Base-by-base conservation (phyloP, 30 jellyfish, hydroid and myxozoan species). In the Rhopilema esculentum region DNA sequence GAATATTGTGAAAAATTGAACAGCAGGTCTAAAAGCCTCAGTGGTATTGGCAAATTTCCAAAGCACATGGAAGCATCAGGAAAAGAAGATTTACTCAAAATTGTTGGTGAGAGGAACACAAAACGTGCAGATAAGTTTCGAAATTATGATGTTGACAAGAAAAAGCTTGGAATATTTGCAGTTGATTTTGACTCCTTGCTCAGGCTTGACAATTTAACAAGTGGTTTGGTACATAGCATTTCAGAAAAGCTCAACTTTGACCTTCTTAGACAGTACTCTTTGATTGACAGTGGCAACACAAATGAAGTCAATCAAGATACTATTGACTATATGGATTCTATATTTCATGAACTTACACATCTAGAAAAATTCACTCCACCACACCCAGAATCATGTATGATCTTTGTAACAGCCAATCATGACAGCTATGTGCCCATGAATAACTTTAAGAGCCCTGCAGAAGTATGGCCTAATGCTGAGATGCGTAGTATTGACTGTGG, bases 401-500 rank as follows among this genome's bases (percentile, higher is more conserved):
- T 85, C 19, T 89, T 71, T 79, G 98, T 93, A 0, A 66, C 81
- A 53, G 98, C 97, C 29, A 83, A 88, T 27, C 97, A 93, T 49
- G 98, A 93, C 61, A 89, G 86, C 32, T 93, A 93, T 74, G 95
- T 93, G 20, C 96, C 96, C 16, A 49, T 94, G 62, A 94, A 72
- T 32, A 64, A 84, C 48, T 89, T 77, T n/a, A 19, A 28, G 31
- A 88, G 97, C 31, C 97, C 97, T 0, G 73, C 84, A 21, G 97
- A 93, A 25, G 48, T 88, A 24, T 93, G 96, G 96, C 88, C 93
- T 0, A 66, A 65, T 20, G 74, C 96, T 0, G 97, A 88, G 27
- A 73, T 88, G 52, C 88, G 98, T n/a, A 32, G 83, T 62, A 93
- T 93, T 25, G 97, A 93, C 68, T 69, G 95, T 83, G 98, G 98